Evolutionary conservation across 30 jellyfish, hydroid and myxozoan genomes (phyloP), one percentile per base, ranked within the genome.

Genomic region (Nemopilema nomurai): DNA sequence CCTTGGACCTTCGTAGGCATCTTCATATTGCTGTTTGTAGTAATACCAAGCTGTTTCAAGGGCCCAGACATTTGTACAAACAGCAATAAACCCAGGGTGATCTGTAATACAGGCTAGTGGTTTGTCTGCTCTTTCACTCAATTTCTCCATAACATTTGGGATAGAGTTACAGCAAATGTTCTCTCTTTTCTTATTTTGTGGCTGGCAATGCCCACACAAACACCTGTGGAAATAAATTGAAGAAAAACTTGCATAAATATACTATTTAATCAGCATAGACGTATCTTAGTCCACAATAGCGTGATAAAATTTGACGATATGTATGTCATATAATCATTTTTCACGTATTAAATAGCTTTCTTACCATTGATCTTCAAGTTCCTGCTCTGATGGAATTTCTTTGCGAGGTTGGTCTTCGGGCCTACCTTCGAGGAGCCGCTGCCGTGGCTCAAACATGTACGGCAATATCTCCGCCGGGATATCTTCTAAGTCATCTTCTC

Each of bases 1-100:
- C 31, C 52, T 51, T 3, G 73, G 85, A 19, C 85, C 85, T 20
- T 75, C 52, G 41, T 75, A 75, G 72, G 73, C 74, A 75, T 75
- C 73, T 32, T 75, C 73, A 51, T 75, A 75, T 20, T 75, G 85
- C 73, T 75, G 71, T 75, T 75, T 75, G 72, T 75, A 75, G 49
- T 51, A 49, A 49, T 21, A 28, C 73, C 85, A 75, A 20, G 85
- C 85, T 1, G 73, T 53, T 53, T 75, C 51, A 4, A 69, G 80
- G 62, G 62, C n/a, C 80, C 80, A 69, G 18, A 69, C 71, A 31
- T 73, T 21, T 51, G 26, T 4, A 31, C 83, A 73, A 24, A 73
- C 83, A 31, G 70, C 83, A 16, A 4, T 3, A 31, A 73, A 73
- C 83, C 83, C 83, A 23, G 83, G 73, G 20, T 73, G 83, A n/a